phyloP scores from a whole-genome alignment of 2,888 invertebrate genomes.

The Ashinkailepas kermadecensis region DNA sequence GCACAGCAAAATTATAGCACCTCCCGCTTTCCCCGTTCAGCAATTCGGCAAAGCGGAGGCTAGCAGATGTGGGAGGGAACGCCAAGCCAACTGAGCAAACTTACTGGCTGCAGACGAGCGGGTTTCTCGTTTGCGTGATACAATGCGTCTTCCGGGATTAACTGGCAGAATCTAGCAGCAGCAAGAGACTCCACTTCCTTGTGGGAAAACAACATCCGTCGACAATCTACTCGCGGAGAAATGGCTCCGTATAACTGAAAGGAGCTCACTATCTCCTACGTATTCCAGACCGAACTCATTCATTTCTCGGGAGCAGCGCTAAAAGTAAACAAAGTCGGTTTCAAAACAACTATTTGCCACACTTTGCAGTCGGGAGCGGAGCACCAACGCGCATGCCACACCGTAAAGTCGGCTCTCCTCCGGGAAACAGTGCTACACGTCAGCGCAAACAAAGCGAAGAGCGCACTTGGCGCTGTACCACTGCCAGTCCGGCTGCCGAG shows the following conservation, averaged over 20 bases:
- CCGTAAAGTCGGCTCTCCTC: background rate
- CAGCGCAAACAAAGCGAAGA: background rate
- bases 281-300: background rate
- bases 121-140: background rate
- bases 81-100: background rate
- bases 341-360: background rate
- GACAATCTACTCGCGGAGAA: background rate
- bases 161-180: background rate
- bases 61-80: too few species aligned
- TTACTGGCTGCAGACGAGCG: background rate
- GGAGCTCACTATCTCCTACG: background rate
- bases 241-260: background rate
- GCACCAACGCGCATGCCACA: background rate
- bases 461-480: background rate
- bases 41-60: too few species aligned
- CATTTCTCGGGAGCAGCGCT: background rate
- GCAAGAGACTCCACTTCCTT: background rate
- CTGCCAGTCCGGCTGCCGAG: background rate
- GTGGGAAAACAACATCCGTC: slow-evolving; percentile 10
- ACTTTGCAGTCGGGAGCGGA: background rate
- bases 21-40: too few species aligned
- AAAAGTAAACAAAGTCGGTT: background rate
- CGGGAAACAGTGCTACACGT: too few species aligned
- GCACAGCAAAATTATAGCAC: too few species aligned
- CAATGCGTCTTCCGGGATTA: background rate